Base-by-base conservation (phyloP, 2,113 vertebrate genomes). In the Rousettus leschenaultii region DNA sequence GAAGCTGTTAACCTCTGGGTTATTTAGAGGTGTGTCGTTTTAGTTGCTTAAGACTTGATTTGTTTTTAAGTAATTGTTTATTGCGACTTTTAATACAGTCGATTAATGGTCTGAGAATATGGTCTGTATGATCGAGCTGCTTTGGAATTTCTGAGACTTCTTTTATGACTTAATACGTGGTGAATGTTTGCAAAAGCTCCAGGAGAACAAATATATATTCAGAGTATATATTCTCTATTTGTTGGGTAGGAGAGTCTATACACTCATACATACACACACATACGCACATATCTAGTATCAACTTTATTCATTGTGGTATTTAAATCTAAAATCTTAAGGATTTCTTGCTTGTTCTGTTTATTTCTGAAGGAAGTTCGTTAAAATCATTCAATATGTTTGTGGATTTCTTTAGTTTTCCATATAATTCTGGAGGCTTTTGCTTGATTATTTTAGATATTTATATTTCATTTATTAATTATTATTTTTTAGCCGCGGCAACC, bases 91-190 rank as follows among this genome's bases (percentile, higher is more conserved):
- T 75, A 78, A 92, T 70, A 70, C 0, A 84, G 55, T 57, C 92
- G 48, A 70, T 61, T 80, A 78, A 79, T 70, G 65, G 12, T 78
- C 19, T 90, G 43, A 94, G 70, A 87, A 71, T 35, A 59, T 80
- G 55, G 48, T 38, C 35, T 86, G n/a, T 89, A 73, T 79, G 70
- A 79, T 74, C 6, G 79, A 95, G 61, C 13, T 86, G 38, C 75
- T 87, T 40, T 87, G 63, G 51, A 74, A 94, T 90, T 97, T 80
- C 53, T 86, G 48, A 94, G 80, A 90, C 55, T 89, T 95, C 70
- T 79, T 93, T 89, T 86, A 63, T 96, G 70, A 68, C 14, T 89
- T 93, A 90, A 51, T 73, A 83, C 43, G 38, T 53, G 45, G 33
- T 30, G 43, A 87, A 70, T 73, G n/a, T 87, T 90, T 94, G 24